A percentile compares a stretch with the other conserved stretches of the same genome.
phyloP scores from a whole-genome alignment of 1,140 invertebrate species.

The Ostrea denselamellosa region DNA sequence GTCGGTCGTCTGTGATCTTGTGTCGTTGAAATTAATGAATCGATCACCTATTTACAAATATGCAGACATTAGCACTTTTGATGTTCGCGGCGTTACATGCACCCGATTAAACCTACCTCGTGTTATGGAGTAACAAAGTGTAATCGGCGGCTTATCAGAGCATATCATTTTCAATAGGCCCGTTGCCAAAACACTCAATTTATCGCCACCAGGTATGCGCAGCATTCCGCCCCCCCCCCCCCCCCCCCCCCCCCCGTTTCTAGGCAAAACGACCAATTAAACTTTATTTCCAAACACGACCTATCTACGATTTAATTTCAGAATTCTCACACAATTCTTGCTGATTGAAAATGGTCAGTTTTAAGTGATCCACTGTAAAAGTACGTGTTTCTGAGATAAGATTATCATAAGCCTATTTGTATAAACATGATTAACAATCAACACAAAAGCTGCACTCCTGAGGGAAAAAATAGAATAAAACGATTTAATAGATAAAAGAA shows the following conservation, averaged over 20 bases:
- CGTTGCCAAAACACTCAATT: not conserved
- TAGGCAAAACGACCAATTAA: not conserved
- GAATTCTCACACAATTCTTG: too few species aligned
- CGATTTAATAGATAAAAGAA: too few species aligned
- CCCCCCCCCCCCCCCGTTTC: not conserved
- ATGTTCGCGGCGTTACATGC: not conserved
- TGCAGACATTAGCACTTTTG: conserved; percentile 9
- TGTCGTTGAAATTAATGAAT: not conserved
- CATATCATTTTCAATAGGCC: not conserved
- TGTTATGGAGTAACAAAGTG: not conserved
- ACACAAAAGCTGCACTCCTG: too few species aligned
- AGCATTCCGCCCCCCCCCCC: not conserved
- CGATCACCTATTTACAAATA: not conserved
- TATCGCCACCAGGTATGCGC: not conserved
- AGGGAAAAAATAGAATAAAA: too few species aligned
- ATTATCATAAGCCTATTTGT: too few species aligned
- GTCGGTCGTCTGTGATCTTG: not conserved
- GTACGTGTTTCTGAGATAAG: too few species aligned
- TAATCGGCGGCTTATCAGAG: conserved; percentile 1
- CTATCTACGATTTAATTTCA: too few species aligned
- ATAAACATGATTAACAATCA: too few species aligned
- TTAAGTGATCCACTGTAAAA: too few species aligned
- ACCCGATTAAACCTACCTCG: not conserved
- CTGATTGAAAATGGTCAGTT: too few species aligned
- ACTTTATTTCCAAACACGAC: not conserved